Base-by-base conservation (phyloP, 1,140 invertebrate species). In the Musca vetustissima region DNA sequence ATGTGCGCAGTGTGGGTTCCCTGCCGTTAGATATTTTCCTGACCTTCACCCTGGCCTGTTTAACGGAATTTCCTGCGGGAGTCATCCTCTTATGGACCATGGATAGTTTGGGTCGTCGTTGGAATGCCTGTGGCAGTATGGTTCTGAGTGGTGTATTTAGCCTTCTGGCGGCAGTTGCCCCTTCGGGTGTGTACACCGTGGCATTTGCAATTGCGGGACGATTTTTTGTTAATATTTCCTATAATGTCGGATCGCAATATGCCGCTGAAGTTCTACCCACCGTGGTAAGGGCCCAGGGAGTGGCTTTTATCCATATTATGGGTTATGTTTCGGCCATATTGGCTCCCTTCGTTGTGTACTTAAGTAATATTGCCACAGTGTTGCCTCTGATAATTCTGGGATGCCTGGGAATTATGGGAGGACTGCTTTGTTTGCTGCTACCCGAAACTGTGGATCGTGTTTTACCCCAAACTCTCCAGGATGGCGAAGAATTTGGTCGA, bases 201-300 rank as follows among this genome's bases (percentile, higher is more conserved):
- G 84, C 86, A 0, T 78, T 93, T 8, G 93, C 92, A 0, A 91
- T 96, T 73, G 81, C 90, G 13, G 93, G 93, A 1, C 84, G 94
- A 28, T 93, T 95, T 72, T 90, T 89, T 69, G 90, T 95, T 13
- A 95, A 94, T 72, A 93, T 94, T 32, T 92, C 92, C 0, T 95
- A 94, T 79, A 95, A 95, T 78, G 95, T 95, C 64, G 93, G 93
- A 0, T 85, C 95, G 0, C 93, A 95, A 75, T 95, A 94, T 83
- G 93, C 92, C 0, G 92, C 93, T 0, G 93, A 96, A 79, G 80
- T 96, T 0, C 78, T 96, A 13, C 93, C 94, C 1, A 95, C 94
- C 0, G 93, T 94, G 1, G 91, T 95, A 0, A 80, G 93, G 50
- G 93, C 91, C 0, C 92, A 94, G 80, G 93, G 93, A 0, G 88